A percentile compares a stretch with the other conserved stretches of the same genome.
phyloP scores from a whole-genome alignment of 2,888 invertebrate genomes.

The Oligia fasciuncula region DNA sequence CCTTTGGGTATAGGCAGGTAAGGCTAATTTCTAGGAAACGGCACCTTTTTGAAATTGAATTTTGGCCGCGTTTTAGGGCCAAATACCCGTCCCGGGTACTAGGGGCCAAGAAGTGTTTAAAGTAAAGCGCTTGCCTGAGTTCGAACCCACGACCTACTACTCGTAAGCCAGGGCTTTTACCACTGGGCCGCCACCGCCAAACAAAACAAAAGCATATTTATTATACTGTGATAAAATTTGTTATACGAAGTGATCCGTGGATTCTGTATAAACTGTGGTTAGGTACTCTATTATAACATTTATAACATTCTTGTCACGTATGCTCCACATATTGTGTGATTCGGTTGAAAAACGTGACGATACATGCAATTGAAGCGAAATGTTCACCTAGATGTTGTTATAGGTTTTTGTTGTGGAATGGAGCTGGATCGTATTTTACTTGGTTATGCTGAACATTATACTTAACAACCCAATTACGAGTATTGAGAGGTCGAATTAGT shows the following conservation, averaged over 20 bases:
- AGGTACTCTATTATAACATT: conserved; percentile 9
- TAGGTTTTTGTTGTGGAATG: neutral
- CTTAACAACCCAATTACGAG: neutral
- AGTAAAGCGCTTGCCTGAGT: too few species aligned
- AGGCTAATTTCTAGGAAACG: too few species aligned
- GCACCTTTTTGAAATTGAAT: too few species aligned
- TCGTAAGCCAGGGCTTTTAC: too few species aligned
- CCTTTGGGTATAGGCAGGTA: too few species aligned
- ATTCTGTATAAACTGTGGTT: conserved; percentile 6
- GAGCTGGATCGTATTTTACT: neutral
- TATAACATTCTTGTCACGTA: conserved; percentile 41
- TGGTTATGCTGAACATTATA: neutral
- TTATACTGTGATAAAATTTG: neutral
- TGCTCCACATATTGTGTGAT: neutral
- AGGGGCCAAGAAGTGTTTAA: too few species aligned
- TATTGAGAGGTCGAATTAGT: neutral
- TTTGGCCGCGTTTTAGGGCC: too few species aligned
- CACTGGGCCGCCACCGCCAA: too few species aligned
- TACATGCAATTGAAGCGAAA: conserved; percentile 13
- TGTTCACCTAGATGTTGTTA: neutral
- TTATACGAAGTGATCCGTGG: neutral
- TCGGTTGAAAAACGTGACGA: conserved; percentile 14
- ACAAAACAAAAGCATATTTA: neutral
- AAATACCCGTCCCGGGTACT: too few species aligned
- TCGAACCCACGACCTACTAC: too few species aligned